Conservation (phyloP, 2,113 vertebrate species). For the Tenebrosternarchus preto region DNA sequence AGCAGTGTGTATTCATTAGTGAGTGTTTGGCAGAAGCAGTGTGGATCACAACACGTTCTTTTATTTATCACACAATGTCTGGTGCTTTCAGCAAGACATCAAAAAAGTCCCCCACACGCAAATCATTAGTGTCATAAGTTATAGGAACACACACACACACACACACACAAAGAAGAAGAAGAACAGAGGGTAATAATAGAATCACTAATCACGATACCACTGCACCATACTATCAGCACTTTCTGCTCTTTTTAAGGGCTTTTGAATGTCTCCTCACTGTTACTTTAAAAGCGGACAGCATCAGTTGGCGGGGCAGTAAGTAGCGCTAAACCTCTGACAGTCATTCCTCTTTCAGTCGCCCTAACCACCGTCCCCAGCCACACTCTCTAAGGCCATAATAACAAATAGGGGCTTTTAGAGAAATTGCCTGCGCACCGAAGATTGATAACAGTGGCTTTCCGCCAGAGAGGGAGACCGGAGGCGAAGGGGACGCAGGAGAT, state of each 20-base stretch:
- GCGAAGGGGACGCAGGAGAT: constrained; percentile 72
- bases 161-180: not conserved
- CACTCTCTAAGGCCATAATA: constrained; percentile 76
- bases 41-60: constrained; percentile 1
- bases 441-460: constrained; percentile 77
- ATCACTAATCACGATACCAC: not conserved
- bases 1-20: constrained; percentile 51
- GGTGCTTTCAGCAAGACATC: constrained; percentile 24
- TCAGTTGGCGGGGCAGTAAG: constrained; percentile 51
- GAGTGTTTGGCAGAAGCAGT: constrained; percentile 8
- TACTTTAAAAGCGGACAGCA: constrained; percentile 38
- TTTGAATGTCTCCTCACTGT: not conserved
- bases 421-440: constrained; percentile 77
- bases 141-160: constrained; percentile 44
- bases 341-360: constrained; percentile 32
- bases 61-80: constrained; percentile 20
- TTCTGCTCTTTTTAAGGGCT: constrained; percentile 47
- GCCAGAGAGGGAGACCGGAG: constrained; percentile 66
- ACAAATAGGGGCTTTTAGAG: constrained; percentile 76
- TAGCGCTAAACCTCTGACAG: no score
- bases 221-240: not conserved
- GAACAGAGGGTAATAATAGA: not conserved
- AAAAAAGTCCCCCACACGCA: constrained; percentile 39
- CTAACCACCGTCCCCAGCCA: constrained; percentile 2
- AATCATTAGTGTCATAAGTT: constrained; percentile 57